A percentile compares a stretch with the other conserved stretches of the same genome.
phyloP scores from a whole-genome alignment of 2,797 vertebrate genomes.

The Odontamblyopus lacepedii region DNA sequence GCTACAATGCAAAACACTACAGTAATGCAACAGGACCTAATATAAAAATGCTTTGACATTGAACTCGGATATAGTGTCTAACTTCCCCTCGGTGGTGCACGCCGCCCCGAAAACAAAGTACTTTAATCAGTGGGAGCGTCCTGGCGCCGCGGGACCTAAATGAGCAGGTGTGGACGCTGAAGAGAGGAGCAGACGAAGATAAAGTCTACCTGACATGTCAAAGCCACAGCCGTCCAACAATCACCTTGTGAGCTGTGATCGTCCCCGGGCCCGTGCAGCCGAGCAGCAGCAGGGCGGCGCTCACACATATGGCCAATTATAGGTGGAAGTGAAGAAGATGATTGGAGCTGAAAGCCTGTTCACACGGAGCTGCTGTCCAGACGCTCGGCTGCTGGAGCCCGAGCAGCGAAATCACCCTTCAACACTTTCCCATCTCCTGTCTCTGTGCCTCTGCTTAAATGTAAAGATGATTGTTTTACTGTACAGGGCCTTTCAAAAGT shows the following conservation, averaged over 20 bases:
- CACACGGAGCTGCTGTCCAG: constrained; percentile 77
- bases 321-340: constrained; percentile 76
- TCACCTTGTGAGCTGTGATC: constrained; percentile 75
- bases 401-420: constrained; percentile 55
- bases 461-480: neutral
- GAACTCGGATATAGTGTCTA: neutral
- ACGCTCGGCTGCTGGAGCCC: constrained; percentile 52
- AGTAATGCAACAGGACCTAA: neutral
- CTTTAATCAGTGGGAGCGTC: constrained; percentile 12
- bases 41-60: neutral
- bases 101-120: constrained; percentile 15
- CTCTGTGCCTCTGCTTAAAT: neutral
- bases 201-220: constrained; percentile 53
- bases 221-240: constrained; percentile 54
- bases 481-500: no score
- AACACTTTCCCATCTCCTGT: constrained; percentile 25
- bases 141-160: constrained; percentile 26
- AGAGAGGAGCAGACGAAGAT: constrained; percentile 29
- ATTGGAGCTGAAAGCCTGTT: constrained; percentile 78
- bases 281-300: constrained; percentile 62
- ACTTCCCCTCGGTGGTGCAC: neutral
- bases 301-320: constrained; percentile 84
- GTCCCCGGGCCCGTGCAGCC: constrained; percentile 38
- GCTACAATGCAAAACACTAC: no score
- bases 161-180: constrained; percentile 10